Conservation (phyloP, 2,797 vertebrate species). For the Myotis vivesi region DNA sequence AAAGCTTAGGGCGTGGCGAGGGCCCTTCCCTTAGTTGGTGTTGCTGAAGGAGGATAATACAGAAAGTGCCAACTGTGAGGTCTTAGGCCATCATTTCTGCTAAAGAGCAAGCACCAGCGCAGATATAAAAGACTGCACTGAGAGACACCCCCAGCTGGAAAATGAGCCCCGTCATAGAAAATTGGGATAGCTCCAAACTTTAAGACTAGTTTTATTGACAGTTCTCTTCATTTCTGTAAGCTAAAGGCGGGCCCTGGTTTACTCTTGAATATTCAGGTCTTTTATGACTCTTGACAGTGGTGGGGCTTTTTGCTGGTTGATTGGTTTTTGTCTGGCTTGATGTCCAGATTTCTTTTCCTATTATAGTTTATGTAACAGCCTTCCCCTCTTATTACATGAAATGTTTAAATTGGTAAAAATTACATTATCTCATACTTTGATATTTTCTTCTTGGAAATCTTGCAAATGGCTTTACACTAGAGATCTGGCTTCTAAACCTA, state of each 20-base stretch:
- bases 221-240: not conserved
- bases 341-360: not conserved
- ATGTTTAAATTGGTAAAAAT: not conserved
- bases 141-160: not conserved
- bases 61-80: not conserved
- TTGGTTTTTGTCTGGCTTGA: not conserved
- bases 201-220: not conserved
- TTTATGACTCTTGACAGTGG: not conserved
- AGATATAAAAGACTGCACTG: not conserved
- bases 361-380: not conserved
- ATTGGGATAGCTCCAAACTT: not conserved
- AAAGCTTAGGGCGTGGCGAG: not conserved
- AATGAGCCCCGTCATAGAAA: not conserved
- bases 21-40: not conserved
- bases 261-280: not conserved
- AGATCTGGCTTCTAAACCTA: not conserved
- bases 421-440: not conserved
- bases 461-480: not conserved
- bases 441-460: not conserved
- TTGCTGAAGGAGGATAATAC: slow-evolving; percentile 29
- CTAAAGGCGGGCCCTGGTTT: not conserved
- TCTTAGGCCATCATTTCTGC: slow-evolving; percentile 53
- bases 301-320: not conserved
- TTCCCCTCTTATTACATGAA: not conserved
- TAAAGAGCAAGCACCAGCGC: not conserved